Evolutionary conservation across 2,113 vertebrate species (phyloP), one percentile per base, ranked within the genome.

Genomic region (Rhabdomys dilectus): DNA sequence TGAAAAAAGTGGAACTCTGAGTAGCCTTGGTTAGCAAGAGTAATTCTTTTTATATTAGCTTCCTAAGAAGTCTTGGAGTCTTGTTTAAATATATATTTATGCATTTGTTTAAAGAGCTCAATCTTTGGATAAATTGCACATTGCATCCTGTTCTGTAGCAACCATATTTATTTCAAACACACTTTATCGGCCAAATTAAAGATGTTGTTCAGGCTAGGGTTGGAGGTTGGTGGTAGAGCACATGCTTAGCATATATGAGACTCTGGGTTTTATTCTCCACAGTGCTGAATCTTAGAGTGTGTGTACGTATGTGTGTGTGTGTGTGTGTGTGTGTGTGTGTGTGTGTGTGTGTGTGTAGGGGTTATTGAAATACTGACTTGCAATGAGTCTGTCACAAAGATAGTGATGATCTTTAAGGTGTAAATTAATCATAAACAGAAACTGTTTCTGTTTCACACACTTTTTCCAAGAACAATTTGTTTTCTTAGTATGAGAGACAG

Each of bases 401-500:
- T 17, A 66, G 24, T 60, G 24, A 81, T 64, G 22, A 66, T 88
- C n/a, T 85, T 92, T 60, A 93, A 89, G 94, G 62, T 89, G 39
- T 3, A 60, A 82, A 78, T 86, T 89, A 75, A 88, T 89, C 36
- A 68, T 91, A 60, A 96, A 62, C 11, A 87, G 60, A 80, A 96
- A 36, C 17, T 53, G 36, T 78, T 84, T 60, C 56, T 62, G 7
- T 84, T 84, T 60, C 66, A 80, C 51, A 93, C 31, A 42, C 51
- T 48, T 93, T 93, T 89, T n/a, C 58, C 26, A 51, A 84, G 51
- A 76, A 48, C 51, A 85, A 12, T 85, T 95, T 94, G 68, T 96
- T 84, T 92, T 85, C 90, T 96, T 76, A 70, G 84, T 60, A 70
- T 70, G 51, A 81, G 81, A 68, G 36, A 72, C 5, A 66, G 24